phyloP scores from a whole-genome alignment of 2,888 invertebrate genomes.

The Trichogramma dendrolimi region DNA sequence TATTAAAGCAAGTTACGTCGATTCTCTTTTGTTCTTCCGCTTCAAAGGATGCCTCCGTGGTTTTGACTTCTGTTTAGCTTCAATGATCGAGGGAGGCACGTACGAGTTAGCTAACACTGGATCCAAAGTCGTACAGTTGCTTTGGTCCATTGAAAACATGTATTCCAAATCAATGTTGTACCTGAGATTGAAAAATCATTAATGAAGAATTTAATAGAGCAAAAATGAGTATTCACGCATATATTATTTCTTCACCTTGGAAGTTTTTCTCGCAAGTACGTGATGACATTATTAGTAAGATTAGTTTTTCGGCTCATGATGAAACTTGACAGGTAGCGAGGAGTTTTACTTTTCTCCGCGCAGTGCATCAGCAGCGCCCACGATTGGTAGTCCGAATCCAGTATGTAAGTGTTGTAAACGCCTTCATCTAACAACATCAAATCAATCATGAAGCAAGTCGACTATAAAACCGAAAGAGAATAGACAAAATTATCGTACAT shows the following conservation, averaged over 20 bases:
- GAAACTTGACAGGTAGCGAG: slow-evolving; percentile 77
- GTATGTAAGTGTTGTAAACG: slow-evolving; percentile 80
- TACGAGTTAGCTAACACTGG: slow-evolving; percentile 43
- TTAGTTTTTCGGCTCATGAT: slow-evolving; percentile 66
- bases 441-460: slow-evolving; percentile 11
- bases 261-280: slow-evolving; percentile 72
- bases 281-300: slow-evolving; percentile 66
- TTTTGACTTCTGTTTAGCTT: slow-evolving; percentile 35
- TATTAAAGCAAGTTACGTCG: slow-evolving; percentile 17
- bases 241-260: slow-evolving; percentile 51
- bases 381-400: slow-evolving; percentile 78
- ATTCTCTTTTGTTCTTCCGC: slow-evolving; percentile 45
- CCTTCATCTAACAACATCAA: slow-evolving; percentile 66
- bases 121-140: slow-evolving; percentile 57
- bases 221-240: neutral
- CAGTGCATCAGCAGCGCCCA: slow-evolving; percentile 83
- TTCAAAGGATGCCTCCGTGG: slow-evolving; percentile 53
- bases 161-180: slow-evolving; percentile 83
- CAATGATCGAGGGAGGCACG: slow-evolving; percentile 36
- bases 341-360: slow-evolving; percentile 75
- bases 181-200: slow-evolving; percentile 40
- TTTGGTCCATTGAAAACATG: slow-evolving; percentile 78
- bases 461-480: slow-evolving; percentile 13
- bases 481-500: slow-evolving; percentile 58
- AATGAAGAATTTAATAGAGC: slow-evolving; percentile 4